A percentile compares a stretch with the other conserved stretches of the same genome.
Conservation (phyloP, 2,797 vertebrate genomes). For the Dromococcyx pavoninus region DNA sequence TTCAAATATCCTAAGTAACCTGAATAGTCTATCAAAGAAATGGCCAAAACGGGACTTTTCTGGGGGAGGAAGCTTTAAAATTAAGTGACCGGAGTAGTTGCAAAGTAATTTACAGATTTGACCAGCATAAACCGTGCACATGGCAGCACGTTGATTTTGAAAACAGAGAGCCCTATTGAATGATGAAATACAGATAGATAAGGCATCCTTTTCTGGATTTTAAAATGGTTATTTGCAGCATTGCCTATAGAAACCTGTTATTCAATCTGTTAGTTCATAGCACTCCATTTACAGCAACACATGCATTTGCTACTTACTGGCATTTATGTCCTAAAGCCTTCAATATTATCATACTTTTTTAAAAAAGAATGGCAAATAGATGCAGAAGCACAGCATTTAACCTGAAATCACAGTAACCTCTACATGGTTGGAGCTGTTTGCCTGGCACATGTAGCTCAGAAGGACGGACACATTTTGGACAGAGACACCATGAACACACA, state of each 20-base stretch:
- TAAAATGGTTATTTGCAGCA: background rate
- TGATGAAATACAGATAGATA: background rate
- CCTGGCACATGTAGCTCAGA: background rate
- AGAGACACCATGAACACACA: background rate
- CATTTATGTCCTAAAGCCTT: background rate
- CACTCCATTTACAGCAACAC: background rate
- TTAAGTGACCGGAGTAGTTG: background rate
- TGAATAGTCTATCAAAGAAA: background rate
- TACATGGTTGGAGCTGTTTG: fast-evolving
- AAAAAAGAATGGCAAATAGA: background rate
- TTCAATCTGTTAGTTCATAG: no score
- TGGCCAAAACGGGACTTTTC: background rate
- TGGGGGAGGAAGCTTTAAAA: background rate
- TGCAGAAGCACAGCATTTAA: background rate
- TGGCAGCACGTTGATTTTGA: background rate
- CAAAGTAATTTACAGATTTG: background rate
- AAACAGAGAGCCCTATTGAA: background rate
- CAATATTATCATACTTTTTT: background rate
- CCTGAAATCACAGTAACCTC: background rate
- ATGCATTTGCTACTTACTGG: background rate
- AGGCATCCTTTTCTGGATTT: background rate
- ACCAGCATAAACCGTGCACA: background rate
- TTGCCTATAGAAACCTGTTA: background rate
- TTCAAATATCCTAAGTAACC: constrained; percentile 5
- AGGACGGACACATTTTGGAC: background rate